Evolutionary conservation across 2,888 invertebrate species (phyloP).

Genomic region (Iselma pallidipennis): DNA sequence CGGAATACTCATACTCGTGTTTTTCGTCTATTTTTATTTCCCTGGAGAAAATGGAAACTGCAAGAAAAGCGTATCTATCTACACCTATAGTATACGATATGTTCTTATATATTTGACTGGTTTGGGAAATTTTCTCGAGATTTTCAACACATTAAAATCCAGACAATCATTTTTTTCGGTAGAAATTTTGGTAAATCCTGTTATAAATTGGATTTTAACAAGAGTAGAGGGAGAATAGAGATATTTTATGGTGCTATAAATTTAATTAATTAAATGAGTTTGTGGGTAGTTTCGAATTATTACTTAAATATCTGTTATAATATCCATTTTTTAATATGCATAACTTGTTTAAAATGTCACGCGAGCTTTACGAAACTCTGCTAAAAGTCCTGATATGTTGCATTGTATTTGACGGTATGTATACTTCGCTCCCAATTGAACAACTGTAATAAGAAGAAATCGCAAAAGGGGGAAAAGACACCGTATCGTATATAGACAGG

Average conservation of each 20-base stretch:
- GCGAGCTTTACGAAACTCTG: too few species aligned
- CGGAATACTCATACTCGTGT: conserved; percentile 40
- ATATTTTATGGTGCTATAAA: neutral
- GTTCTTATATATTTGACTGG: neutral
- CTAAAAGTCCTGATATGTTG: too few species aligned
- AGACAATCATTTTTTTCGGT: neutral
- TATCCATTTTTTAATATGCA: neutral
- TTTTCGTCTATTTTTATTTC: conserved; percentile 44
- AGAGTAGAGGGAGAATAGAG: neutral
- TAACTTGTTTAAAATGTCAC: neutral
- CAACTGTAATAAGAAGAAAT: conserved; percentile 38
- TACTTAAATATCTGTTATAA: too few species aligned
- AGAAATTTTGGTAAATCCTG: neutral
- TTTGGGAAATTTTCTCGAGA: neutral
- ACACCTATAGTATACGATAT: neutral
- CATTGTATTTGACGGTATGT: too few species aligned
- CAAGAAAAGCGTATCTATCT: neutral
- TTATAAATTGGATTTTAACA: neutral
- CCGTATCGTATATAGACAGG: conserved; percentile 47
- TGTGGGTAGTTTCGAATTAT: neutral
- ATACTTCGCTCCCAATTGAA: conserved; percentile 29
- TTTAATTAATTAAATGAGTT: neutral
- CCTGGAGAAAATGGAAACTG: conserved; percentile 34
- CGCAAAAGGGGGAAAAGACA: conserved; percentile 36
- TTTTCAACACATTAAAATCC: neutral